phyloP scores from a whole-genome alignment of 2,888 invertebrate genomes.

The Boloria euphrosyne region DNA sequence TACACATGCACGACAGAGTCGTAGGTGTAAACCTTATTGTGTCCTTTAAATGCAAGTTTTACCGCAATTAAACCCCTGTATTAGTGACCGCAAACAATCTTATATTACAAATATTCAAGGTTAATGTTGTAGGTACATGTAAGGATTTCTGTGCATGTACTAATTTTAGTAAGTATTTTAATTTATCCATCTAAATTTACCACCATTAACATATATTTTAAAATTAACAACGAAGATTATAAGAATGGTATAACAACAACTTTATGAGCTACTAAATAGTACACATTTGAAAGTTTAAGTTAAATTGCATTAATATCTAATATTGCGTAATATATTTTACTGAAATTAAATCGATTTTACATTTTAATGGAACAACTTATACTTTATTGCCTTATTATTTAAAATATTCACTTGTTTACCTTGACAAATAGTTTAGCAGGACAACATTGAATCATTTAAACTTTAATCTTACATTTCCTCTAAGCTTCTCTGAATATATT shows the following conservation, averaged over 20 bases:
- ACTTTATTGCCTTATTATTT: conserved; percentile 28
- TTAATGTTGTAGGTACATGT: not conserved
- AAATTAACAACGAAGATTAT: too few relatives aligned
- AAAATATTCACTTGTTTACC: conserved; percentile 30
- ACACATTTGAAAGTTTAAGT: not conserved
- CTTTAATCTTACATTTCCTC: conserved; percentile 6
- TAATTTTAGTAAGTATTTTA: too few relatives aligned
- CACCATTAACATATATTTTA: too few relatives aligned
- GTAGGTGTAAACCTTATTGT: not conserved
- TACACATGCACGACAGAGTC: not conserved
- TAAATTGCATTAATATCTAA: not conserved
- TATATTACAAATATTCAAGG: conserved; percentile 6
- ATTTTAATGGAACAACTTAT: conserved; percentile 19
- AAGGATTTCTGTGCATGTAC: not conserved
- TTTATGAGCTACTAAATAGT: too few relatives aligned
- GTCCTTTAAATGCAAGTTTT: not conserved
- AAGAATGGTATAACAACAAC: too few relatives aligned
- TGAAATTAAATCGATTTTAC: conserved; percentile 5
- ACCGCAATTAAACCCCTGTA: conserved; percentile 10
- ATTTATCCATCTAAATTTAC: too few relatives aligned
- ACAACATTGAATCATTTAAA: conserved; percentile 11
- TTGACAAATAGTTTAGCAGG: conserved; percentile 27
- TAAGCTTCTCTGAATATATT: conserved; percentile 1
- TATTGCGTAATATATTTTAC: too few relatives aligned
- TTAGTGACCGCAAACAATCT: not conserved